phyloP scores from a whole-genome alignment of 2,888 invertebrate genomes.

The Agrotis clavis region DNA sequence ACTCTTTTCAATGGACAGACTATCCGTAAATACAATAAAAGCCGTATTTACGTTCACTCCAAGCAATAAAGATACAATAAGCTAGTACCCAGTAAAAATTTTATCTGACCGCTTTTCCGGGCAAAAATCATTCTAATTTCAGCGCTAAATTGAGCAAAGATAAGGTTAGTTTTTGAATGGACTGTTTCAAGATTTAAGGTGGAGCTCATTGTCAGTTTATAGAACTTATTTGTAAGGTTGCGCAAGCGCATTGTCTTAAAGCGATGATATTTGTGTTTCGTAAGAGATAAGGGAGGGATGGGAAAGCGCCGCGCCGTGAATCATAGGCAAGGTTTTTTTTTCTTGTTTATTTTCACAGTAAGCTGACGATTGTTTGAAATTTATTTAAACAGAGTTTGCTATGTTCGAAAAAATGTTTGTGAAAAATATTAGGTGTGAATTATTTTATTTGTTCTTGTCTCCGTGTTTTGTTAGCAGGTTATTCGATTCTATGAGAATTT shows the following conservation, averaged over 20 bases:
- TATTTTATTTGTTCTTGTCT: constrained; percentile 65
- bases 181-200: constrained; percentile 51
- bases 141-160: constrained; percentile 39
- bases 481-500: constrained; percentile 6
- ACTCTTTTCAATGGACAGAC: constrained; percentile 78
- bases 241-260: constrained; percentile 85
- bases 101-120: constrained; percentile 71
- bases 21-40: constrained; percentile 90
- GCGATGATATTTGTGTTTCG: constrained; percentile 82
- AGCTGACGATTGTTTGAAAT: constrained; percentile 72
- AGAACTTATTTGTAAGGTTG: constrained; percentile 86
- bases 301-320: constrained; percentile 74
- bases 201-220: constrained; percentile 75
- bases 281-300: constrained; percentile 82
- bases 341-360: constrained; percentile 82
- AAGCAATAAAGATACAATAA: constrained; percentile 88
- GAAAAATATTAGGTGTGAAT: constrained; percentile 49
- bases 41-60: constrained; percentile 86
- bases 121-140: constrained; percentile 32
- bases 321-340: constrained; percentile 70
- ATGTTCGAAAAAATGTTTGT: constrained; percentile 62
- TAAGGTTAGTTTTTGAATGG: constrained; percentile 66
- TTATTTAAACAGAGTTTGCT: constrained; percentile 56
- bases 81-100: constrained; percentile 83
- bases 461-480: constrained; percentile 35